These are phyloP conservation scores for Siderastrea siderea DNA, from an alignment of 92 coral and sea anemone species.

Conservation along the genomic window DNA sequence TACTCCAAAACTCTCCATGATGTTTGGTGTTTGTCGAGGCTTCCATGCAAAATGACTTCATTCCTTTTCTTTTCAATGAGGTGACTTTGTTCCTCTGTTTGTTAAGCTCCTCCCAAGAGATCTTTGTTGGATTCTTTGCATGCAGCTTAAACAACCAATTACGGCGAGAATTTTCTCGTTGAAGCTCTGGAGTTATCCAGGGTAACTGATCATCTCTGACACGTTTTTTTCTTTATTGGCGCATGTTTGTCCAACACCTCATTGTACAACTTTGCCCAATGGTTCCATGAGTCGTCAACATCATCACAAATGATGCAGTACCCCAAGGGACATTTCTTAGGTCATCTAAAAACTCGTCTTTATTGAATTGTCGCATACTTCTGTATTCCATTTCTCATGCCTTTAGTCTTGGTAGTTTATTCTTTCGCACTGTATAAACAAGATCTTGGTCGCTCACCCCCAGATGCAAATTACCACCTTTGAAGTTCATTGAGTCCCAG, in stretches of 20 bases:
- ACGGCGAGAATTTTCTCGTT: constrained; percentile 44
- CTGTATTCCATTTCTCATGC: constrained; percentile 49
- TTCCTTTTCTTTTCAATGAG: constrained; percentile 52
- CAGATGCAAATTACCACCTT: constrained; percentile 70
- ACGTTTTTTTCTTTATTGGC: constrained; percentile 57
- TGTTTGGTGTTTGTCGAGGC: constrained; percentile 54
- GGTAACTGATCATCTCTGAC: constrained; percentile 75
- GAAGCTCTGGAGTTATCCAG: constrained; percentile 70
- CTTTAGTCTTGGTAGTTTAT: too few species aligned
- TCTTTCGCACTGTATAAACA: constrained; percentile 59
- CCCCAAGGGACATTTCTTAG: constrained; percentile 65
- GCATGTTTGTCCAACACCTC: constrained; percentile 66
- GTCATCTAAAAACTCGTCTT: constrained; percentile 33
- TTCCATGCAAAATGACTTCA: constrained; percentile 50
- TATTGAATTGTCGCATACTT: constrained; percentile 31
- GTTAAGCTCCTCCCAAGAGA: constrained; percentile 56
- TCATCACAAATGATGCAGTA: constrained; percentile 49
- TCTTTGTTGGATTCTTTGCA: constrained; percentile 40
- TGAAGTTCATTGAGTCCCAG: too few species aligned
- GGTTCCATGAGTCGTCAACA: constrained; percentile 70
- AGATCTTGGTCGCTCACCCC: constrained; percentile 80
- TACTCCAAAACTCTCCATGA: constrained; percentile 77
- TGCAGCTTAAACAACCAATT: constrained; percentile 60
- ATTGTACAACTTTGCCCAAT: constrained; percentile 58
- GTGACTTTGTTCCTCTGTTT: constrained; percentile 64